Evolutionary conservation across 2,797 vertebrate species (phyloP).

Genomic region (Pogoniulus pusillus): DNA sequence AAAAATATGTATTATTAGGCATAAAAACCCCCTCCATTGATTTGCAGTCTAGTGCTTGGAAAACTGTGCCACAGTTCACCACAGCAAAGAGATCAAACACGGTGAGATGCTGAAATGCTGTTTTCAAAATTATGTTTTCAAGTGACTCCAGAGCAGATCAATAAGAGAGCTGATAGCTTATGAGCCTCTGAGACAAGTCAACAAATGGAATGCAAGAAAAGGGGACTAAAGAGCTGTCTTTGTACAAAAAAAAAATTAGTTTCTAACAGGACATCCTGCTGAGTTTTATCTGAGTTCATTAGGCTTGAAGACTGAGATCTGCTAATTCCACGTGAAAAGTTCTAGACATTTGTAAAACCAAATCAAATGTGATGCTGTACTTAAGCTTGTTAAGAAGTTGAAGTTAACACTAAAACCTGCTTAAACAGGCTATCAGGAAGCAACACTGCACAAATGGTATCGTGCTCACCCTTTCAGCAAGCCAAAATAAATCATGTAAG

Average conservation of each 20-base stretch:
- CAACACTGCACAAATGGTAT: background rate
- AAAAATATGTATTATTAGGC: background rate
- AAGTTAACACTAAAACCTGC: constrained; percentile 41
- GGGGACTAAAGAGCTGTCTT: constrained; percentile 30
- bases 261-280: constrained; percentile 70
- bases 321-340: constrained; percentile 73
- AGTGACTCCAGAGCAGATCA: constrained; percentile 45
- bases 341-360: constrained; percentile 63
- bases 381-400: constrained; percentile 43
- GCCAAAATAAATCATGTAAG: background rate
- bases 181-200: constrained; percentile 48
- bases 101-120: constrained; percentile 26
- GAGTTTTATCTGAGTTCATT: constrained; percentile 74
- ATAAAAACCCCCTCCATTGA: background rate
- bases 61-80: constrained; percentile 1
- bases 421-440: constrained; percentile 13
- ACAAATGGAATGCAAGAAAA: constrained; percentile 15
- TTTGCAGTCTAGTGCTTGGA: constrained; percentile 21
- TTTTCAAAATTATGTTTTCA: constrained; percentile 53
- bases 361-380: constrained; percentile 43
- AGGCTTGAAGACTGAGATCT: constrained; percentile 61
- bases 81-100: constrained; percentile 18
- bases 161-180: constrained; percentile 32
- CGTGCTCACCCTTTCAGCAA: background rate
- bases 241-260: constrained; percentile 34